Conservation (phyloP, 2,113 vertebrate species). For the Chaetops frenatus region DNA sequence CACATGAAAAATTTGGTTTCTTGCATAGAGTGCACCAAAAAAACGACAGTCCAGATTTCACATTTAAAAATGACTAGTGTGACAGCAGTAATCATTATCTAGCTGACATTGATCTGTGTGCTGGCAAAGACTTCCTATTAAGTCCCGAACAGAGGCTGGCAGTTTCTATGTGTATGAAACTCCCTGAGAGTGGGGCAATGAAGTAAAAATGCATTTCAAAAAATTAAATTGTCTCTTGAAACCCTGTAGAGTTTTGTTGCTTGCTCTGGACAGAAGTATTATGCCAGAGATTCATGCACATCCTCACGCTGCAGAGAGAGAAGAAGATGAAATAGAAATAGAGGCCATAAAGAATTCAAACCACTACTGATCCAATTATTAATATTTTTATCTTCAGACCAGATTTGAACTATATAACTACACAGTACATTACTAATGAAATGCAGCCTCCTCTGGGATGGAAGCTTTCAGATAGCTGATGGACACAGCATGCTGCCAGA, state of each 20-base stretch:
- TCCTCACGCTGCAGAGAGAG: not conserved
- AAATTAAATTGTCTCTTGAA: not conserved
- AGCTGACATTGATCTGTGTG: not conserved
- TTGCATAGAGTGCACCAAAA: not conserved
- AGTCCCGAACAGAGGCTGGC: not conserved
- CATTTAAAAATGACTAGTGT: constrained; percentile 23
- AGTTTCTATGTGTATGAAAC: not conserved
- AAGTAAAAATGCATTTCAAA: constrained; percentile 27
- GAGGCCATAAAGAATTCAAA: not conserved
- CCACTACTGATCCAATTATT: constrained; percentile 19
- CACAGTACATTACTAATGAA: constrained; percentile 23
- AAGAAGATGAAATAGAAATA: not conserved
- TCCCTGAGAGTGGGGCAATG: not conserved
- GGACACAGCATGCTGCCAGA: constrained; percentile 36
- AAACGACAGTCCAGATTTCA: constrained; percentile 28
- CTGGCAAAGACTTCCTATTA: constrained; percentile 28
- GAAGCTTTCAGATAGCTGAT: constrained; percentile 50
- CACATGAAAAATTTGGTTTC: not conserved
- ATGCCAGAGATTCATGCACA: not conserved
- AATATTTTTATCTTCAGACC: constrained; percentile 43
- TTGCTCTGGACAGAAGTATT: not conserved
- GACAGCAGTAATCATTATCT: constrained; percentile 55
- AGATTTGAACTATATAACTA: not conserved
- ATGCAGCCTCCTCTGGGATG: constrained; percentile 31
- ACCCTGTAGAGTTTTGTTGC: not conserved